Evolutionary conservation across 2,888 invertebrate genomes (phyloP).

Genomic region (Frankliniella intonsa): DNA sequence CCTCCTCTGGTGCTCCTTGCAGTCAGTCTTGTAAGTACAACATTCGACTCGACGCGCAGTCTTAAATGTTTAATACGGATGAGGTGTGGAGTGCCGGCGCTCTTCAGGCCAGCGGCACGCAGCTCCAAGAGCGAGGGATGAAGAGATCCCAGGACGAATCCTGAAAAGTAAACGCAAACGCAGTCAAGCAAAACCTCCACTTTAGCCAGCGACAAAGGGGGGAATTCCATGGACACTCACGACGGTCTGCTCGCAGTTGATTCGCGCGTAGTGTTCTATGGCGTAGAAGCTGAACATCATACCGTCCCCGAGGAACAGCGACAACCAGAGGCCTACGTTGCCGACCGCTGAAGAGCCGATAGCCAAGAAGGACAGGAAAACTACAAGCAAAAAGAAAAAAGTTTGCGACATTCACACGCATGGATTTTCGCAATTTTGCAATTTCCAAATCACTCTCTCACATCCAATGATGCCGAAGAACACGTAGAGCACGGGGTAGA

Average conservation of each 20-base stretch:
- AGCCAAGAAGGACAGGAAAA: slow-evolving; percentile 47
- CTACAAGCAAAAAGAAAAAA: slow-evolving; percentile 27
- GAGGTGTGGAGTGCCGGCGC: neutral
- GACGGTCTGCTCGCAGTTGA: slow-evolving; percentile 59
- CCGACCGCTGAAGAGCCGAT: slow-evolving; percentile 49
- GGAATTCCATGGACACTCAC: slow-evolving; percentile 39
- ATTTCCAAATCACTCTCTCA: neutral
- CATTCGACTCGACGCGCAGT: neutral
- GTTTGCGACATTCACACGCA: no score
- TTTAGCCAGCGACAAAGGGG: neutral
- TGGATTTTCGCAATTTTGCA: no score
- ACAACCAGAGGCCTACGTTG: slow-evolving; percentile 82
- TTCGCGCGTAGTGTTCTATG: slow-evolving; percentile 80
- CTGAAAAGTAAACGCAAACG: slow-evolving; percentile 39
- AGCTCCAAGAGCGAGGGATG: slow-evolving; percentile 52
- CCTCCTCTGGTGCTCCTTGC: neutral
- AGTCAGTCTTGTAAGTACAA: neutral
- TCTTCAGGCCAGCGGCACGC: slow-evolving; percentile 35
- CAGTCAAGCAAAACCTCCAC: slow-evolving; percentile 35
- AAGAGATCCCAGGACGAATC: slow-evolving; percentile 48
- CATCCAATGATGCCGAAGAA: slow-evolving; percentile 69
- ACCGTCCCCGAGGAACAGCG: slow-evolving; percentile 72
- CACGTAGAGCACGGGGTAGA: slow-evolving; percentile 79
- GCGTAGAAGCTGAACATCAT: slow-evolving; percentile 70
- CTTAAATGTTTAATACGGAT: neutral